These are phyloP conservation scores for Dendroctonus ponderosae DNA, from an alignment of 1,140 invertebrate genomes.

Conservation along the genomic window DNA sequence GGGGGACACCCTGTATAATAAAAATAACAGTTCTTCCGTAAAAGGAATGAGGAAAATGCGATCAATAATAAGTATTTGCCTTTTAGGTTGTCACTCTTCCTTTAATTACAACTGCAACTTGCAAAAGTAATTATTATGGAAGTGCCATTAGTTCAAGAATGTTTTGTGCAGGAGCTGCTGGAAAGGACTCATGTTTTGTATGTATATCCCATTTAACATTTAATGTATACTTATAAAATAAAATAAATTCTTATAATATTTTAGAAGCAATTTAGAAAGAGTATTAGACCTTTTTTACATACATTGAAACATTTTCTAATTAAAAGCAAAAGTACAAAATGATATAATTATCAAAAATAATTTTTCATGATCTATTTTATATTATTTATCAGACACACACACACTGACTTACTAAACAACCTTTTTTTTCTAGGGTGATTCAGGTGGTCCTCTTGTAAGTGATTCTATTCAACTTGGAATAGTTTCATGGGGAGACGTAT, in stretches of 20 bases:
- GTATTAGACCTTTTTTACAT: too few relatives aligned
- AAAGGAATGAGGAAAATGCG: too few relatives aligned
- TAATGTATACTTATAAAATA: not conserved
- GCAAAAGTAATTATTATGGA: conserved; percentile 38
- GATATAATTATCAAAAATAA: not conserved
- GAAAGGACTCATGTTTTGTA: conserved; percentile 36
- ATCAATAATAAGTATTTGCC: conserved; percentile 1
- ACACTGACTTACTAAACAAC: not conserved
- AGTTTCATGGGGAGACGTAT: conserved; percentile 50
- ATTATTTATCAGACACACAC: not conserved
- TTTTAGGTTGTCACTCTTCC: conserved; percentile 47
- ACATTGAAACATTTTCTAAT: not conserved
- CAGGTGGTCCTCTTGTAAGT: conserved; percentile 56
- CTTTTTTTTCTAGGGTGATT: conserved; percentile 51
- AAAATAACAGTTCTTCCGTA: too few relatives aligned
- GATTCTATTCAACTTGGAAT: conserved; percentile 51
- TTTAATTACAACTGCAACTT: conserved; percentile 40
- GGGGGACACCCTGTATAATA: too few relatives aligned
- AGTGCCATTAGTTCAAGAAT: conserved; percentile 43
- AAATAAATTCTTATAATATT: not conserved
- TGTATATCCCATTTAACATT: conserved; percentile 9
- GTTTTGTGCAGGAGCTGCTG: conserved; percentile 51
- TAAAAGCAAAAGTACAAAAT: not conserved
- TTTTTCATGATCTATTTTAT: too few relatives aligned
- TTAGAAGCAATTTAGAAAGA: too few relatives aligned